Evolutionary conservation across 2,113 vertebrate species (phyloP), one percentile per base, ranked within the genome.

Genomic region (Cyanoderma ruficeps): DNA sequence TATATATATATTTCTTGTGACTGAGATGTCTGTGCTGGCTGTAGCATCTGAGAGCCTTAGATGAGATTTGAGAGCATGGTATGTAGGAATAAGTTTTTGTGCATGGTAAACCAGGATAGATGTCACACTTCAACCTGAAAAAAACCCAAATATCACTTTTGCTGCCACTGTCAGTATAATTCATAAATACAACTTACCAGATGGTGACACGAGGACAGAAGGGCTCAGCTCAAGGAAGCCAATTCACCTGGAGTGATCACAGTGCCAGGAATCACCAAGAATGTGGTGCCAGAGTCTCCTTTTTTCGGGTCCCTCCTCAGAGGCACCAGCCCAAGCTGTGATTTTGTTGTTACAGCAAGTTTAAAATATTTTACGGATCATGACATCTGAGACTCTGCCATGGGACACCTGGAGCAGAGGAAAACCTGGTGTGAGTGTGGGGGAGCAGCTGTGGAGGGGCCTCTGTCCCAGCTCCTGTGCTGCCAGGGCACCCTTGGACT

Each of bases 171-270:
- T 68, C 61, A 89, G 50, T n/a, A 11, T 41, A 87, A 92, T 85
- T 94, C 78, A 93, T 47, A 90, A 93, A 30, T 69, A 83, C 78
- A 63, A 87, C 46, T 86, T 80, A 67, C 42, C 78, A 71, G 21
- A 23, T 0, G 2, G 24, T 63, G 79, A 77, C 74, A 85, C 0
- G 0, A 44, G 49, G 67, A 53, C 41, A 79, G 74, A 49, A 44
- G 18, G 33, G 33, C 47, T 59, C 57, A 89, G 44, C 60, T 21
- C 10, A n/a, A 28, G 16, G 46, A 65, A 78, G 63, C 10, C 33
- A 63, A 10, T 5, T 35, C 42, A 31, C 35, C 14, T 35, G 49
- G 59, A 7, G 11, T 52, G 7, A 15, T 1, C 27, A 37, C 25
- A 35, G 30, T 41, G 42, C 23, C 33, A 44, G 37, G 35, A 16